phyloP scores from a whole-genome alignment of 2,113 vertebrate genomes.

The Halcyon senegalensis region DNA sequence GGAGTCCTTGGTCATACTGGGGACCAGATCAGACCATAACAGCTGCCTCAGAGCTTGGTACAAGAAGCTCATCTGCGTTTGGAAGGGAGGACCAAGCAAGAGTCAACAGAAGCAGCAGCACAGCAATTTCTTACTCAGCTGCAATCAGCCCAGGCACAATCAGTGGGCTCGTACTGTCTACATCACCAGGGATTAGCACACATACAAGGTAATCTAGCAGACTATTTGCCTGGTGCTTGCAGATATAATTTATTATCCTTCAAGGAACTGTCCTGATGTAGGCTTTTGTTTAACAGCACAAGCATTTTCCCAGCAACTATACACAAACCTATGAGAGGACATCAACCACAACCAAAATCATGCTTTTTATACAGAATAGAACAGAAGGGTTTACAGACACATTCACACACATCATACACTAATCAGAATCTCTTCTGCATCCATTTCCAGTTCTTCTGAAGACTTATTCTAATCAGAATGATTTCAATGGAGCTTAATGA shows the following conservation, averaged over 20 bases:
- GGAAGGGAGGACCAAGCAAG: not conserved
- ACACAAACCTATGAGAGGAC: not conserved
- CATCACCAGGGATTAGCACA: not conserved
- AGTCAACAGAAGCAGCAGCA: not conserved
- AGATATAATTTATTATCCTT: not conserved
- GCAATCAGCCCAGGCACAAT: not conserved
- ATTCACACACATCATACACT: not conserved
- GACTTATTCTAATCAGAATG: constrained; percentile 19
- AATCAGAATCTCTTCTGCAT: constrained; percentile 2
- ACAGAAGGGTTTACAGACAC: not conserved
- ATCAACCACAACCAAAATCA: not conserved
- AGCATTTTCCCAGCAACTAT: not conserved
- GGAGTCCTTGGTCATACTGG: too few relatives aligned
- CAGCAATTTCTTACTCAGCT: not conserved
- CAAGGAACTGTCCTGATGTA: not conserved
- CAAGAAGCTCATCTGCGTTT: not conserved
- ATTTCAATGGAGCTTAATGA: constrained; percentile 60
- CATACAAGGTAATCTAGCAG: not conserved
- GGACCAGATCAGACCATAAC: too few relatives aligned
- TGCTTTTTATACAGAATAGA: not conserved
- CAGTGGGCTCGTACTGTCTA: not conserved
- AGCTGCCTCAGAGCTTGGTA: too few relatives aligned
- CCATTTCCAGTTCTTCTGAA: constrained; percentile 36
- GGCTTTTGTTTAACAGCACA: not conserved
- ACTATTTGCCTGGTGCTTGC: not conserved